Conservation (phyloP, 2,797 vertebrate genomes). For the Myiotriccus ornatus region DNA sequence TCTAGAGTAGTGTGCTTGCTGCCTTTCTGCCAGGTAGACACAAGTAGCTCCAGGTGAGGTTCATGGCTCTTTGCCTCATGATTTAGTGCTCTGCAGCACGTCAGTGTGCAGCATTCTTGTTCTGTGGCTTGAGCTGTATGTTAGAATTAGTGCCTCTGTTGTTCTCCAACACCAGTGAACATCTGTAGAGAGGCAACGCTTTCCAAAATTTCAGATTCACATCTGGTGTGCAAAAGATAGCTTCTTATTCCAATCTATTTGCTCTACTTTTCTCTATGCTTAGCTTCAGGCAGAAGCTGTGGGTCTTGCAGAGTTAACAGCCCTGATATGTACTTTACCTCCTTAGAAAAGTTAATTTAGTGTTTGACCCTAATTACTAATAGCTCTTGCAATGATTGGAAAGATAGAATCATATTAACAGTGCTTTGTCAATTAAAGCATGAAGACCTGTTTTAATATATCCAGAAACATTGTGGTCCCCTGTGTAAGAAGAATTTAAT, state of each 20-base stretch:
- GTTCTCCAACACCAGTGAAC: neutral
- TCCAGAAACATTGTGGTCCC: neutral
- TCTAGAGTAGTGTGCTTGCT: neutral
- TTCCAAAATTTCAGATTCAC: neutral
- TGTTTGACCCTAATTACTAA: neutral
- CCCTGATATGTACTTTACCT: neutral
- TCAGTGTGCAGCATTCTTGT: accelerated
- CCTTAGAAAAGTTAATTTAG: neutral
- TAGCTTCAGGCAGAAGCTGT: neutral
- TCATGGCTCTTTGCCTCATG: neutral
- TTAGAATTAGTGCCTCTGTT: neutral
- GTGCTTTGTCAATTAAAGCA: neutral
- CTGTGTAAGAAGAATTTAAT: neutral
- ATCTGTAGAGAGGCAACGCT: accelerated
- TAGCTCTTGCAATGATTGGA: neutral
- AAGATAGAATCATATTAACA: neutral
- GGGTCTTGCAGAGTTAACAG: neutral
- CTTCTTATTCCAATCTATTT: neutral
- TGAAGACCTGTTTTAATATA: neutral
- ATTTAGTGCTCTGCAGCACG: neutral
- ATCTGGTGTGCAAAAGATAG: neutral
- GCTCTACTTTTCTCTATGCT: neutral
- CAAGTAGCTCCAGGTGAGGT: neutral
- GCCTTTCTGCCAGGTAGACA: neutral
- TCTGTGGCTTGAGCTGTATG: neutral